phyloP scores from a whole-genome alignment of 1,140 invertebrate genomes.

The Drosophila varians region DNA sequence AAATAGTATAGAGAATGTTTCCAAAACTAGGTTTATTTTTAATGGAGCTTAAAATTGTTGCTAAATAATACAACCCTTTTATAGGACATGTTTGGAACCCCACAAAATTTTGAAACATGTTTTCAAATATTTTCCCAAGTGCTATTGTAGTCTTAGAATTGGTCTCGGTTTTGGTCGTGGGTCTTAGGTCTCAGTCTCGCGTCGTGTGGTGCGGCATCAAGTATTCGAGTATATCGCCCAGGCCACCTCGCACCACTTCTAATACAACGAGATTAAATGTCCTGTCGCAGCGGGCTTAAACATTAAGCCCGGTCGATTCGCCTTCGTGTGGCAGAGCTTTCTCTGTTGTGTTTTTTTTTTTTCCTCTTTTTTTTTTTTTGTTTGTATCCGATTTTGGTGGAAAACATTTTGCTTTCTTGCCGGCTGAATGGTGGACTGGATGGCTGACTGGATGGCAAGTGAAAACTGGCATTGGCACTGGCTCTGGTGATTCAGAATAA shows the following conservation, averaged over 20 bases:
- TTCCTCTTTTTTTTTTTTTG: conserved; percentile 29
- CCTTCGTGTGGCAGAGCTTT: conserved; percentile 23
- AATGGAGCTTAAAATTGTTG: too few relatives aligned
- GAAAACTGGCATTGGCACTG: conserved; percentile 10
- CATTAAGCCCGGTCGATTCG: conserved; percentile 64
- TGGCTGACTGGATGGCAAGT: conserved; percentile 6
- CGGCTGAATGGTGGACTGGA: background rate
- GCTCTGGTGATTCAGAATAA: conserved; percentile 61
- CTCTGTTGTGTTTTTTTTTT: conserved; percentile 9
- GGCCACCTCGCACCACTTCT: conserved; percentile 33
- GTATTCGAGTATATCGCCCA: background rate
- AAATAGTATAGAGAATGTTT: background rate
- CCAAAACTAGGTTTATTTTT: too few relatives aligned
- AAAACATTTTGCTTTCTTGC: conserved; percentile 55
- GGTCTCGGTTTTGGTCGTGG: conserved; percentile 24
- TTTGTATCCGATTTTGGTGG: conserved; percentile 54
- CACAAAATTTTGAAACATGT: too few relatives aligned
- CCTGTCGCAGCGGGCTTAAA: conserved; percentile 75
- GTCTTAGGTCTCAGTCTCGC: conserved; percentile 18
- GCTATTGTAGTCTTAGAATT: background rate
- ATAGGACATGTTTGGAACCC: too few relatives aligned
- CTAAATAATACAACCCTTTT: too few relatives aligned
- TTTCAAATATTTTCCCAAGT: background rate
- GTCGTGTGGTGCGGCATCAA: conserved; percentile 6
- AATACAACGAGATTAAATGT: conserved; percentile 81